Evolutionary conservation across 2,113 vertebrate genomes (phyloP).

Genomic region (Pogonocichla stellata): DNA sequence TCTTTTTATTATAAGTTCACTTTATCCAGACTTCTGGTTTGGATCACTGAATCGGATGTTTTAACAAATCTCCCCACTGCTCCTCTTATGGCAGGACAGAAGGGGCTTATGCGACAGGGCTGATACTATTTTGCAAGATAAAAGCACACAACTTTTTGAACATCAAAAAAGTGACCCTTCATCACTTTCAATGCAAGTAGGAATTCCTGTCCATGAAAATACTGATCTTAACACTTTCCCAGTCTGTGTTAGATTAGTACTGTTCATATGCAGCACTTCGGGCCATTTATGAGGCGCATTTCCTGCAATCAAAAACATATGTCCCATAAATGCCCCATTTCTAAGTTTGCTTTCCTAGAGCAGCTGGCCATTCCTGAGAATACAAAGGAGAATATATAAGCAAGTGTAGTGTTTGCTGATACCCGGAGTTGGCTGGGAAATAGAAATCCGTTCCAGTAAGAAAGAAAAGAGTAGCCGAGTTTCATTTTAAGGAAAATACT

Average conservation of each 20-base stretch:
- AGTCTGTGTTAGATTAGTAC: slow-evolving; percentile 55
- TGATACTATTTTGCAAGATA: background rate
- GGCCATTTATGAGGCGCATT: slow-evolving; percentile 53
- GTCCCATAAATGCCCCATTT: background rate
- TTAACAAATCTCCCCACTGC: background rate
- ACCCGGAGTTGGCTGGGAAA: background rate
- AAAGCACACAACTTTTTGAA: slow-evolving; percentile 13
- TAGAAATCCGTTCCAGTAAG: background rate
- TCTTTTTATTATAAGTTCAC: background rate
- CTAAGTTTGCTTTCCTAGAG: slow-evolving; percentile 48
- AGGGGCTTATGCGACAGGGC: background rate
- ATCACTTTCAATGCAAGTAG: slow-evolving; percentile 24
- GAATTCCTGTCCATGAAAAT: slow-evolving; percentile 32
- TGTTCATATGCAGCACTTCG: slow-evolving; percentile 25
- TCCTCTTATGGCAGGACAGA: background rate
- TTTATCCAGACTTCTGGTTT: slow-evolving; percentile 39
- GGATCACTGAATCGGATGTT: background rate
- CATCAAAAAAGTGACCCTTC: slow-evolving; percentile 37
- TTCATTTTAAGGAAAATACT: background rate
- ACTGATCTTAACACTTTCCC: slow-evolving; percentile 38
- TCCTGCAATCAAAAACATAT: slow-evolving; percentile 62
- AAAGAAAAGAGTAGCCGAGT: slow-evolving; percentile 1
- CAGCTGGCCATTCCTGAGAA: slow-evolving; percentile 44
- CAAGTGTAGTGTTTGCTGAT: slow-evolving; percentile 9
- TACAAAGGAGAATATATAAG: slow-evolving; percentile 48